phyloP scores from a whole-genome alignment of 2,113 vertebrate genomes.

The Macheiramphus alcinus region DNA sequence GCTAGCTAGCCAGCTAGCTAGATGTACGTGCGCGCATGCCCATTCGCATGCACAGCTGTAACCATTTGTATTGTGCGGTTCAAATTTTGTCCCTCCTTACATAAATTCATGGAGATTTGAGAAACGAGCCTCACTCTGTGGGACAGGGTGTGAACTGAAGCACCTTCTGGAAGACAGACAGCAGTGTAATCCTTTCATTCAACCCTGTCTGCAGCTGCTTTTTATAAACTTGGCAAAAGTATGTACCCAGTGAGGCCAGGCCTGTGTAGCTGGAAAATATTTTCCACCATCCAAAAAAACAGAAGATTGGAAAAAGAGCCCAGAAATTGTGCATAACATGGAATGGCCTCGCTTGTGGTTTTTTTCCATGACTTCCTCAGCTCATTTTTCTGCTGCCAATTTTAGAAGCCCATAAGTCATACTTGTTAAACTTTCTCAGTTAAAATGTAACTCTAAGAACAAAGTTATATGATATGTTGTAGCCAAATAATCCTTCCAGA shows the following conservation, averaged over 20 bases:
- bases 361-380: constrained; percentile 75
- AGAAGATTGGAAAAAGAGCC: constrained; percentile 73
- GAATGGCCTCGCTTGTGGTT: constrained; percentile 68
- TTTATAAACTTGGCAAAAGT: constrained; percentile 79
- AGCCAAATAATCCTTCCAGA: constrained; percentile 56
- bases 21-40: background rate
- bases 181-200: constrained; percentile 82
- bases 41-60: background rate
- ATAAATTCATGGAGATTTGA: background rate
- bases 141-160: constrained; percentile 57
- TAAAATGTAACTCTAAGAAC: constrained; percentile 78
- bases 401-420: constrained; percentile 78
- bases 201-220: constrained; percentile 81
- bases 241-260: constrained; percentile 71
- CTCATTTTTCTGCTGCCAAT: constrained; percentile 76
- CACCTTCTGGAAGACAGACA: constrained; percentile 80
- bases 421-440: constrained; percentile 75
- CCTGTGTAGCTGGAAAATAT: constrained; percentile 81
- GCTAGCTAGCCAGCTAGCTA: background rate
- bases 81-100: background rate
- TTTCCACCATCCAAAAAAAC: constrained; percentile 79
- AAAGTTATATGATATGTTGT: constrained; percentile 65
- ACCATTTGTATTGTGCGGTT: background rate
- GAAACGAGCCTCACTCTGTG: background rate
- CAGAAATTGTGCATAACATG: constrained; percentile 70